Base-by-base conservation (phyloP, 2,888 invertebrate genomes). In the Aphidoletes aphidimyza region DNA sequence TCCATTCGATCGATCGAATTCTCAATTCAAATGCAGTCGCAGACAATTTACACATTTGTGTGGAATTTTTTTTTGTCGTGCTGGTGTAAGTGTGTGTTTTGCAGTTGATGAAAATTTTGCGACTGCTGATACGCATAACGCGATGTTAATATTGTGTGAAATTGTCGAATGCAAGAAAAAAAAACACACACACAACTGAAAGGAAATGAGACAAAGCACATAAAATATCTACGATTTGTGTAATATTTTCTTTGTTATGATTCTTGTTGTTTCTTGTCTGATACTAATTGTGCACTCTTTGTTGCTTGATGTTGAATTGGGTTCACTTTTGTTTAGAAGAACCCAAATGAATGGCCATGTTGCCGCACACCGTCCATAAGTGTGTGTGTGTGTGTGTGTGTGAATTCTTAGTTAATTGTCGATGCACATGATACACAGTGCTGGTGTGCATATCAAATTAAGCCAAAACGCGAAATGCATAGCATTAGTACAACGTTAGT, bases 351-450 rank as follows among this genome's bases (percentile, higher is more conserved):
- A n/a, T n/a, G n/a, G n/a, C n/a, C n/a, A n/a, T n/a, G n/a, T n/a
- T n/a, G n/a, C n/a, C n/a, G n/a, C n/a, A n/a, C n/a, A n/a, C n/a
- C n/a, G n/a, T n/a, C n/a, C n/a, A n/a, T n/a, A 54, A 26, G 54
- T 54, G 54, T 54, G 54, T 17, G 8, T 6, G 22, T 42, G n/a
- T 26, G 54, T 26, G 22, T 26, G 22, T 54, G 54, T 54, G 54
- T 22, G 22, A 54, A 54, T 22, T 54, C 54, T 47, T 8, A 54
- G 26, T 54, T 26, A 54, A 54, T 54, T 54, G 54, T 54, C 26
- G 54, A 54, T 54, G 54, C 54, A 54, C 54, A 54, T 26, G 54
- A 54, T n/a, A n/a, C n/a, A n/a, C 22, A 54, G 54, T 54, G 54
- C 22, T 26, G n/a, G n/a, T 54, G 54, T 54, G 22, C 54, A 54